A percentile compares a stretch with the other conserved stretches of the same genome.
phyloP scores from a whole-genome alignment of 2,888 invertebrate species.

The Masnerella sp. region DNA sequence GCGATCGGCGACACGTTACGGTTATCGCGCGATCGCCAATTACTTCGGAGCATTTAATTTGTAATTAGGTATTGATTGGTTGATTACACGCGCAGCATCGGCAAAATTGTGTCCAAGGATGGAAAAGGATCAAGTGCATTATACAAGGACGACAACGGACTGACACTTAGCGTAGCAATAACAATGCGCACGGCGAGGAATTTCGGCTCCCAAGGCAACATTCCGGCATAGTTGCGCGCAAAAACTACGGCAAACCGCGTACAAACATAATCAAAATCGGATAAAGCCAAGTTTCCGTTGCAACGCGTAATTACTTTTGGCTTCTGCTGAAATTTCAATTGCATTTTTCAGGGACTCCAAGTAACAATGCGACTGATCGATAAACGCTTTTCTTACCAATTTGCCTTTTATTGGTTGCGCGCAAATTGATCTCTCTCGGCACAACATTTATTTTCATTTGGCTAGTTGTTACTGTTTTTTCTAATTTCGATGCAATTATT shows the following conservation, averaged over 20 bases:
- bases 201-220: constrained; percentile 46
- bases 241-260: constrained; percentile 42
- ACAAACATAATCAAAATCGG: constrained; percentile 46
- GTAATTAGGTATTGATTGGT: constrained; percentile 18
- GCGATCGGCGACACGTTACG: too few relatives aligned
- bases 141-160: constrained; percentile 45
- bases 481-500: too few relatives aligned
- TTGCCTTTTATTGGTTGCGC: not conserved
- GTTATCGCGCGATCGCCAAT: too few relatives aligned
- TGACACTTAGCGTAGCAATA: constrained; percentile 48
- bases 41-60: not conserved
- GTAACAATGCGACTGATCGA: constrained; percentile 1
- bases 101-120: constrained; percentile 38
- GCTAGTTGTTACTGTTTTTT: too few relatives aligned
- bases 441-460: too few relatives aligned
- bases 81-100: constrained; percentile 12
- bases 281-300: constrained; percentile 29
- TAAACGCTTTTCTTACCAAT: not conserved
- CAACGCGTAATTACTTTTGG: constrained; percentile 27
- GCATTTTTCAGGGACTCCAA: constrained; percentile 17
- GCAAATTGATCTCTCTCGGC: too few relatives aligned
- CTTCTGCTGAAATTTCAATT: constrained; percentile 33
- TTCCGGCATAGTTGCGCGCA: constrained; percentile 43
- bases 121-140: constrained; percentile 32
- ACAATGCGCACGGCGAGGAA: constrained; percentile 39